Evolutionary conservation across 2,888 invertebrate species (phyloP).

Genomic region (Osedax frankpressi): DNA sequence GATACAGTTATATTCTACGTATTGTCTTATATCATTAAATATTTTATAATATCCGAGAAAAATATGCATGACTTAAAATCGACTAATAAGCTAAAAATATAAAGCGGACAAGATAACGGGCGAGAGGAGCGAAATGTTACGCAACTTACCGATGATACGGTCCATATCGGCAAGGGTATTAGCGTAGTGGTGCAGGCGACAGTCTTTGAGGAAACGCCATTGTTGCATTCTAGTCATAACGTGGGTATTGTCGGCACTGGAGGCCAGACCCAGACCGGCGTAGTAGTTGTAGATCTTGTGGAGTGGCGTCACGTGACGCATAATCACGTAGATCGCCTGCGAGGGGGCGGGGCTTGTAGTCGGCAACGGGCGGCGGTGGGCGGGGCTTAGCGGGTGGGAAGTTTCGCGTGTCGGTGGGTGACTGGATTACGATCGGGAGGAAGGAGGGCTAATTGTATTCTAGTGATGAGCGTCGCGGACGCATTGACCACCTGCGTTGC

Average conservation of each 20-base stretch:
- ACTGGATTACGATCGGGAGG: slow-evolving; percentile 40
- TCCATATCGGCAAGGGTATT: slow-evolving; percentile 42
- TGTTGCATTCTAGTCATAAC: slow-evolving; percentile 45
- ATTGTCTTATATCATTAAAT: no score
- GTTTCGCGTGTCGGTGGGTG: slow-evolving; percentile 34
- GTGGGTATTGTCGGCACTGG: slow-evolving; percentile 44
- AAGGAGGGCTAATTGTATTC: no score
- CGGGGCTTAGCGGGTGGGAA: slow-evolving; percentile 37
- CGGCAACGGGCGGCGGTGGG: slow-evolving; percentile 37
- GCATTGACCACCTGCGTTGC: slow-evolving; percentile 41
- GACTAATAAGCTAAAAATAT: no score
- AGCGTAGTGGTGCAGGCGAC: slow-evolving; percentile 36
- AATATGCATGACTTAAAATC: no score
- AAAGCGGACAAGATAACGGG: no score
- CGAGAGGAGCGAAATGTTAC: no score
- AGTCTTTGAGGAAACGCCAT: slow-evolving; percentile 46
- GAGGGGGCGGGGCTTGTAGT: background rate
- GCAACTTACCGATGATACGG: slow-evolving; percentile 34
- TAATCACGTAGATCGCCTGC: slow-evolving; percentile 40
- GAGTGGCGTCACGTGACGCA: slow-evolving; percentile 41
- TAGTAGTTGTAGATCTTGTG: slow-evolving; percentile 42
- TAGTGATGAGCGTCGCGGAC: no score
- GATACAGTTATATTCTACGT: no score
- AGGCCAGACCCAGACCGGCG: slow-evolving; percentile 40
- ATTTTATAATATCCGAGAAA: no score